Conservation (phyloP, 2,113 vertebrate species). For the Elgaria multicarinata region DNA sequence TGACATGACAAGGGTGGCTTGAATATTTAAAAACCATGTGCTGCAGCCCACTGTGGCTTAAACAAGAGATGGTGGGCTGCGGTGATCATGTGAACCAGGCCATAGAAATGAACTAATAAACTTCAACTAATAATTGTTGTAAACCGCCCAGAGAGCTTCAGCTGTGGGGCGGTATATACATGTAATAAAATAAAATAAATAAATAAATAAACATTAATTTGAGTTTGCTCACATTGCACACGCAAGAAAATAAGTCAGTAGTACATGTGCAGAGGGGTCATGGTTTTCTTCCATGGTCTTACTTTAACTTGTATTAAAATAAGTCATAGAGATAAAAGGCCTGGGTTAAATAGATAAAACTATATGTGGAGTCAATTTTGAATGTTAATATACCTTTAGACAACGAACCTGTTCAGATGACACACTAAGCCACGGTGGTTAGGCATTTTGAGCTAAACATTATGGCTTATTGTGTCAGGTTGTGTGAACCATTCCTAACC, state of each 20-base stretch:
- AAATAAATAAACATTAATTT: constrained; percentile 57
- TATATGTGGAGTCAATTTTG: background rate
- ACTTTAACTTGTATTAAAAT: background rate
- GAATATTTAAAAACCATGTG: no score
- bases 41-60: no score
- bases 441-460: no score
- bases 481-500: no score
- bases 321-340: background rate
- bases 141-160: no score
- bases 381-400: background rate
- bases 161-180: no score
- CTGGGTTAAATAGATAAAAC: background rate
- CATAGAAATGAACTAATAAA: constrained; percentile 19
- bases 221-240: constrained; percentile 57
- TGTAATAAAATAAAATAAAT: no score
- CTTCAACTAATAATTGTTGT: no score
- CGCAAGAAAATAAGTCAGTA: background rate
- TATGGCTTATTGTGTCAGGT: no score
- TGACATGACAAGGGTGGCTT: no score
- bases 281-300: background rate
- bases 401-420: background rate
- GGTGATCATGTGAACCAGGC: background rate
- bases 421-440: no score
- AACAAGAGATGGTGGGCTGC: no score
- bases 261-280: background rate